Evolutionary conservation across 2,888 invertebrate genomes (phyloP).

Genomic region (Eupithecia abbreviata): DNA sequence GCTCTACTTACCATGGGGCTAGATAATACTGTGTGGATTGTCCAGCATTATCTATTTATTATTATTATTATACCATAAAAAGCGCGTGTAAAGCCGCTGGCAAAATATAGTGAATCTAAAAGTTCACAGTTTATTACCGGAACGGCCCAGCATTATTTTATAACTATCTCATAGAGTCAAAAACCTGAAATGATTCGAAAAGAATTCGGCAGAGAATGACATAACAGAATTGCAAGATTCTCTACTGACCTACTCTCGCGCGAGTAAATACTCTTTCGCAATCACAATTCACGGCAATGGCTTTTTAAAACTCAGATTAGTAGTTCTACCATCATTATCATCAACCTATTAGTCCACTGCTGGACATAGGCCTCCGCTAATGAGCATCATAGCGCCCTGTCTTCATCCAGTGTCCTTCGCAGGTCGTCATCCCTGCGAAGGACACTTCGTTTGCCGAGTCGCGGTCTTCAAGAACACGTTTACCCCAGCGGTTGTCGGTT

Average conservation of each 20-base stretch:
- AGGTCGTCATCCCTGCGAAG: too few species aligned
- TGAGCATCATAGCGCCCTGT: too few species aligned
- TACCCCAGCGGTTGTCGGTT: too few species aligned
- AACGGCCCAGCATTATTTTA: not conserved
- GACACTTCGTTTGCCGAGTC: too few species aligned
- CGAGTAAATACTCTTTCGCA: not conserved
- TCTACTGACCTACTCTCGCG: constrained; percentile 1
- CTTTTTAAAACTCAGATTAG: constrained; percentile 2
- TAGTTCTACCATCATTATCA: not conserved
- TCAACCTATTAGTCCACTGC: too few species aligned
- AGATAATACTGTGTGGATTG: too few species aligned
- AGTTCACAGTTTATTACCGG: not conserved
- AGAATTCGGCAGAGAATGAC: constrained; percentile 5
- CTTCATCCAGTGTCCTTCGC: too few species aligned
- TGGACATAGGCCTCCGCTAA: too few species aligned
- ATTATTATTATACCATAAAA: too few species aligned
- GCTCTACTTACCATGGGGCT: too few species aligned
- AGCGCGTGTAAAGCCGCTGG: not conserved
- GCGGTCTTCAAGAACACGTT: too few species aligned
- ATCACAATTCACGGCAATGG: constrained; percentile 1
- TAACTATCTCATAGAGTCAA: constrained; percentile 2
- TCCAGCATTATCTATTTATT: too few species aligned
- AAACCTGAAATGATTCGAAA: constrained; percentile 4
- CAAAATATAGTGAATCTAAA: not conserved
- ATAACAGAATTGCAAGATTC: constrained; percentile 4